Conservation (phyloP, 64 coral and sea anemone species). For the Pocillopora verrucosa region DNA sequence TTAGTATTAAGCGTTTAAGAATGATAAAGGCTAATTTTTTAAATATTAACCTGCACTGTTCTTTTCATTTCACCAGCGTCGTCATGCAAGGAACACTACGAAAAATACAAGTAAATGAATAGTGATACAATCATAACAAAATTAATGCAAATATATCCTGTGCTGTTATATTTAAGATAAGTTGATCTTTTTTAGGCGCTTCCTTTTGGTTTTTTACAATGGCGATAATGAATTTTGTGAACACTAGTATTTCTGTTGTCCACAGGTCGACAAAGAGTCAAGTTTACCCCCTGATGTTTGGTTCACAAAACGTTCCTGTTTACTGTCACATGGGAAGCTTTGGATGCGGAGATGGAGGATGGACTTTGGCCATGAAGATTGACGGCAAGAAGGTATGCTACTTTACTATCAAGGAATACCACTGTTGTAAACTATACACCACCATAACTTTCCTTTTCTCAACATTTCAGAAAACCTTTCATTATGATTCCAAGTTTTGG, state of each 20-base stretch:
- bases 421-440: not conserved
- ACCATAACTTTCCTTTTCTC: not conserved
- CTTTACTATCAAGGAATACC: not conserved
- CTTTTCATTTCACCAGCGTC: not conserved
- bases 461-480: not conserved
- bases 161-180: not conserved
- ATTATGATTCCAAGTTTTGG: conserved; percentile 1
- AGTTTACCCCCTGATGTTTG: not conserved
- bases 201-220: not conserved
- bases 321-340: not conserved
- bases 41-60: not conserved
- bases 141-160: not conserved
- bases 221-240: not conserved
- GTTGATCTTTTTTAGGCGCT: not conserved
- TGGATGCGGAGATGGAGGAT: conserved; percentile 1
- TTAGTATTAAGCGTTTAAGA: not conserved
- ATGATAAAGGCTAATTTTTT: too few relatives aligned
- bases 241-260: not conserved
- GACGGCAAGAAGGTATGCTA: not conserved
- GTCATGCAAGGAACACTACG: not conserved
- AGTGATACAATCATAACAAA: too few relatives aligned
- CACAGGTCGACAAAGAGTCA: not conserved
- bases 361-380: not conserved
- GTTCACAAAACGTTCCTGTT: not conserved
- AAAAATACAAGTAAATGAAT: not conserved